Evolutionary conservation across 2,888 invertebrate species (phyloP).

Genomic region (Creontiades dilutus): DNA sequence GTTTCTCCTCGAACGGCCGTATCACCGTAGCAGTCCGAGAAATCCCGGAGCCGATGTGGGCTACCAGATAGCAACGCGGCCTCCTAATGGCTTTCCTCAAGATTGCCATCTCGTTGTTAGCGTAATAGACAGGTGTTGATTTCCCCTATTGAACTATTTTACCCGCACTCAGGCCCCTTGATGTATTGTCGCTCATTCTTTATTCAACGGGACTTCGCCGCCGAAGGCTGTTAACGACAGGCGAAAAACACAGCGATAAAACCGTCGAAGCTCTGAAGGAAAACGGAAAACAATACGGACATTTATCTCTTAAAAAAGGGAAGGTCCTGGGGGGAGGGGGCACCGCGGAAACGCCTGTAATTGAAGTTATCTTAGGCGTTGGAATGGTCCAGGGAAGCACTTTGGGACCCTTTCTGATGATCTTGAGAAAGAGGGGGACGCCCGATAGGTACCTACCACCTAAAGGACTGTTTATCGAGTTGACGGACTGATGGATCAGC

Average conservation of each 20-base stretch:
- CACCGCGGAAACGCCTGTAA: constrained; percentile 44
- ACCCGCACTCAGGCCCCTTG: background rate
- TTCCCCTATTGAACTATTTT: constrained; percentile 69
- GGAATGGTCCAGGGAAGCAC: background rate
- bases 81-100: constrained; percentile 42
- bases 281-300: constrained; percentile 57
- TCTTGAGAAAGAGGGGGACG: background rate
- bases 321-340: background rate
- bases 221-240: constrained; percentile 52
- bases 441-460: constrained; percentile 33
- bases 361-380: constrained; percentile 48
- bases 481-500: constrained; percentile 63
- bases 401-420: constrained; percentile 26
- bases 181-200: constrained; percentile 48
- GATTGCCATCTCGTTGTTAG: constrained; percentile 68
- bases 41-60: constrained; percentile 1
- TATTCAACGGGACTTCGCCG: constrained; percentile 52
- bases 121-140: constrained; percentile 68
- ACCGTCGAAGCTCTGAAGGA: background rate
- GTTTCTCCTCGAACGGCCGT: constrained; percentile 8
- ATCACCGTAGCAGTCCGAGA: background rate
- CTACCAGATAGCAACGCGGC: constrained; percentile 33
- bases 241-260: constrained; percentile 33
- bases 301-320: constrained; percentile 57
- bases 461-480: constrained; percentile 47